phyloP scores from a whole-genome alignment of 2,797 vertebrate species.

The Amblyraja radiata region DNA sequence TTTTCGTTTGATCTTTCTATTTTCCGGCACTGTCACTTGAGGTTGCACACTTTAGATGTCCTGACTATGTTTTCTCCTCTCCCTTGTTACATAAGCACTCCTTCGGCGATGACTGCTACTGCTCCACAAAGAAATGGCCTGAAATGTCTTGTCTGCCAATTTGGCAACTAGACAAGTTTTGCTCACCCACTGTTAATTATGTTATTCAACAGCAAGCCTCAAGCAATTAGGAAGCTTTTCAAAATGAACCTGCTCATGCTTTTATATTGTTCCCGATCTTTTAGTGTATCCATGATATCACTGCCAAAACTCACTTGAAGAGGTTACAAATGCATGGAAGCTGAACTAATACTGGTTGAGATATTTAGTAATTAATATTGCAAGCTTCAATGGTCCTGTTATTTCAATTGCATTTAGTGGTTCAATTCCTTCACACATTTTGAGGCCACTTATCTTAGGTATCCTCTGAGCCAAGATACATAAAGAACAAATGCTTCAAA shows the following conservation, averaged over 20 bases:
- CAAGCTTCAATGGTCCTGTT: conserved; percentile 10
- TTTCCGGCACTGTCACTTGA: neutral
- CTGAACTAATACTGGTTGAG: neutral
- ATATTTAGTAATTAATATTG: conserved; percentile 4
- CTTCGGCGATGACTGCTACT: neutral
- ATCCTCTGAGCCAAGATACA: conserved; percentile 6
- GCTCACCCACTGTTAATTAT: neutral
- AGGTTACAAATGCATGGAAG: neutral
- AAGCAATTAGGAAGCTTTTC: neutral
- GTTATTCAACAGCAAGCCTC: neutral
- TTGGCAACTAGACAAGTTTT: neutral
- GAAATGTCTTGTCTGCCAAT: neutral
- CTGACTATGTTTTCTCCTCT: neutral
- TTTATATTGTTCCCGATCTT: neutral
- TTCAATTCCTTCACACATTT: neutral
- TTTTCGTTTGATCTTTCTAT: too few relatives aligned
- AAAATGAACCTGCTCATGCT: neutral
- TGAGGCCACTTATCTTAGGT: neutral
- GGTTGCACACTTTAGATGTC: neutral
- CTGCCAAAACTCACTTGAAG: neutral
- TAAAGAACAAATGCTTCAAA: conserved; percentile 7
- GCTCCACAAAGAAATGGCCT: neutral
- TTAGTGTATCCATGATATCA: neutral
- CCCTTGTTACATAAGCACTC: neutral
- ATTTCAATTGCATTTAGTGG: conserved; percentile 9